A percentile compares a stretch with the other conserved stretches of the same genome.
Conservation (phyloP, 2,888 invertebrate genomes). For the Drosophila flavopinicola region DNA sequence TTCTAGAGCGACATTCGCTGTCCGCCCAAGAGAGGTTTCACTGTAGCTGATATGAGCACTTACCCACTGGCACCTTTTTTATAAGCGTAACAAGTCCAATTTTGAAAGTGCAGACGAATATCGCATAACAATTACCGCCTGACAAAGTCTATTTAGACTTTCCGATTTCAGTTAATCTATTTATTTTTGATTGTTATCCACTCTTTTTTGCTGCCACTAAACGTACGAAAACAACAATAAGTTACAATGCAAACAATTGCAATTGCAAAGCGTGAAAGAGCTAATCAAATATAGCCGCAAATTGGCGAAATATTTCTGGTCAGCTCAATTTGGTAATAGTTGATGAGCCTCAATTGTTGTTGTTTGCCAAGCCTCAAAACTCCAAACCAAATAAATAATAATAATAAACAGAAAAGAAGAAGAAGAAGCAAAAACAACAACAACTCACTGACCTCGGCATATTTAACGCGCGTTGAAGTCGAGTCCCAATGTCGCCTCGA, state of each 20-base stretch:
- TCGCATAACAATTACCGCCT: slow-evolving; percentile 67
- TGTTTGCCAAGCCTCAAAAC: not conserved
- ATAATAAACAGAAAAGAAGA: not conserved
- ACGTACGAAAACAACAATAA: not conserved
- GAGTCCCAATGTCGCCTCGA: slow-evolving; percentile 17
- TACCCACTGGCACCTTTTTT: not conserved
- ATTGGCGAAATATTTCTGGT: slow-evolving; percentile 23
- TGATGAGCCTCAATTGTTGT: slow-evolving; percentile 12
- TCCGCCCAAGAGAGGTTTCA: too few relatives aligned
- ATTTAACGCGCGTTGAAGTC: slow-evolving; percentile 29
- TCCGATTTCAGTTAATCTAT: slow-evolving; percentile 25
- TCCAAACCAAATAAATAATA: not conserved
- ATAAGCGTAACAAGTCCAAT: not conserved
- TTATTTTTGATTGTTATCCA: not conserved
- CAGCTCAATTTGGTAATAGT: slow-evolving; percentile 37
- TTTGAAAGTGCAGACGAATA: slow-evolving; percentile 10
- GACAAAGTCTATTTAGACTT: slow-evolving; percentile 46
- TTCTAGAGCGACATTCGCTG: too few relatives aligned
- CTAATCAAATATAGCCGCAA: slow-evolving; percentile 17
- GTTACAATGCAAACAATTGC: slow-evolving; percentile 6
- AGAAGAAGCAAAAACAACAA: not conserved
- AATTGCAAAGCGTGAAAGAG: slow-evolving; percentile 16
- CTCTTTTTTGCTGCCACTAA: not conserved
- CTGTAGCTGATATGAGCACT: not conserved
- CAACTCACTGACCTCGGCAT: slow-evolving; percentile 45